Conservation (phyloP, 1,140 invertebrate genomes). For the Cyclargus thomasi region DNA sequence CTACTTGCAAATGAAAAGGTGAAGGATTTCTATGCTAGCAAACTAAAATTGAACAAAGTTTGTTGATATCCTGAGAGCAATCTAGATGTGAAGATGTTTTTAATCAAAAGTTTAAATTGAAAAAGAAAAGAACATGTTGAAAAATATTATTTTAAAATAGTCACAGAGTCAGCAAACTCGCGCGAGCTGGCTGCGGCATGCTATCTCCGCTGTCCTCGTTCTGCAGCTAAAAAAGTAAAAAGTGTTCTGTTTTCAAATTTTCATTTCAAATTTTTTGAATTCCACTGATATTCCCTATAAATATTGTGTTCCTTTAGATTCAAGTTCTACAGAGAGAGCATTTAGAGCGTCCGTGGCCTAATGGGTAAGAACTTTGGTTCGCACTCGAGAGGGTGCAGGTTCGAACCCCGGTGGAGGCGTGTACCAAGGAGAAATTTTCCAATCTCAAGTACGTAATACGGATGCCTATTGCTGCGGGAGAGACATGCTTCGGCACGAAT, state of each 20-base stretch:
- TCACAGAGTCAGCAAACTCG: not conserved
- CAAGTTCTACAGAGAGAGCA: too few relatives aligned
- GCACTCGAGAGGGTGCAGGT: too few relatives aligned
- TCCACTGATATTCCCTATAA: not conserved
- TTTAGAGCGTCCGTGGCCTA: too few relatives aligned
- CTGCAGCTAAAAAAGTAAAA: not conserved
- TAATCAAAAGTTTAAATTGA: constrained; percentile 1
- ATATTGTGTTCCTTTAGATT: too few relatives aligned
- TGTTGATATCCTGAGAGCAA: not conserved
- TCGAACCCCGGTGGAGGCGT: too few relatives aligned
- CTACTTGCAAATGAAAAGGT: not conserved
- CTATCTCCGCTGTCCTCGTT: not conserved
- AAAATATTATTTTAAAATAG: constrained; percentile 2
- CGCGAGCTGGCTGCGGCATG: not conserved
- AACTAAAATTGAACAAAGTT: not conserved
- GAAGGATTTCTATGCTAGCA: not conserved
- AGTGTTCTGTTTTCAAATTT: not conserved
- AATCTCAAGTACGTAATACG: too few relatives aligned
- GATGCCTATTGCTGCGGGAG: too few relatives aligned
- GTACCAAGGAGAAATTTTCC: too few relatives aligned
- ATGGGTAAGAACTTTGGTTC: too few relatives aligned
- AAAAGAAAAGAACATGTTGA: not conserved
- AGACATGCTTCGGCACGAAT: too few relatives aligned
- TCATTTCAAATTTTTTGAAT: not conserved
- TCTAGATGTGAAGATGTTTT: not conserved